Percentiles rank a stretch among this genome's conserved stretches.
phyloP scores from a whole-genome alignment of 2,888 invertebrate species.

The Trileptium ribeirensis region DNA sequence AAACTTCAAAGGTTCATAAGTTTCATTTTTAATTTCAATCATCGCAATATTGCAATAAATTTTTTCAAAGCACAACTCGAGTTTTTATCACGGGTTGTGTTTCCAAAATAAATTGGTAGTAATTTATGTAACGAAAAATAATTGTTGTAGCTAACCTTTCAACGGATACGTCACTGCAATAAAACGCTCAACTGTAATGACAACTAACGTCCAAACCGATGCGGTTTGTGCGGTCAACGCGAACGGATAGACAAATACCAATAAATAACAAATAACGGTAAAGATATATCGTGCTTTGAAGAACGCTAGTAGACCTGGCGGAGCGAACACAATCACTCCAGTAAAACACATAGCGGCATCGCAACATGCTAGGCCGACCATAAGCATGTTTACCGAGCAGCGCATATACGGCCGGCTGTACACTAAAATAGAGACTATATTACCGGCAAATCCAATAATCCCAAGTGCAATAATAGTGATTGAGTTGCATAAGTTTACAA shows the following conservation, averaged over 20 bases:
- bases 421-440: neutral
- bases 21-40: too few species aligned
- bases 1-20: too few species aligned
- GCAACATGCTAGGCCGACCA: neutral
- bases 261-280: neutral
- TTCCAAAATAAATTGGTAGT: too few species aligned
- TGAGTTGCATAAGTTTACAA: neutral
- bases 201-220: slow-evolving; percentile 18
- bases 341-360: neutral
- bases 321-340: neutral
- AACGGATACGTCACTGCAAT: slow-evolving; percentile 19
- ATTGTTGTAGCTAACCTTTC: neutral
- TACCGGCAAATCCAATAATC: neutral
- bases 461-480: neutral
- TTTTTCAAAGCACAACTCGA: too few species aligned
- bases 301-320: neutral
- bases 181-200: slow-evolving; percentile 19
- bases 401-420: neutral
- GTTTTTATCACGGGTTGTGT: too few species aligned
- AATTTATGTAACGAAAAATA: too few species aligned
- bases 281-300: neutral
- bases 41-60: too few species aligned
- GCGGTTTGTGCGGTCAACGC: slow-evolving; percentile 18
- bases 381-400: neutral
- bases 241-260: slow-evolving; percentile 16